Evolutionary conservation across 1,140 invertebrate species (phyloP).

Genomic region (Cydia pomonella): DNA sequence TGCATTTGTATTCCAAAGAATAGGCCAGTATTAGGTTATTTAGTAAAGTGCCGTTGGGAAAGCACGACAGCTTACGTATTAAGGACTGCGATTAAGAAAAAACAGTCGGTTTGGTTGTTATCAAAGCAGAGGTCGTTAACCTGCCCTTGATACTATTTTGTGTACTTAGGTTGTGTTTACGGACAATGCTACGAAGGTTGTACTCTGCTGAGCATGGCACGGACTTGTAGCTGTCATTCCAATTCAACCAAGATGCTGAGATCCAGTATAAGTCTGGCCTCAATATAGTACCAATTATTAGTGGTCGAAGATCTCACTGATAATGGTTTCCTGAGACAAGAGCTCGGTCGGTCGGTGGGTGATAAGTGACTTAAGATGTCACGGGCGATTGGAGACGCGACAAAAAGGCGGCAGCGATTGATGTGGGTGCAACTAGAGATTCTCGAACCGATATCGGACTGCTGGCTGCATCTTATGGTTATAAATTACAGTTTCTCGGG

Average conservation of each 20-base stretch:
- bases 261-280: neutral
- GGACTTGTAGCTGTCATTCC: conserved; percentile 16
- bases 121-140: conserved; percentile 15
- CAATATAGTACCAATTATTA: neutral
- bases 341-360: neutral
- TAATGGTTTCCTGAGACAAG: neutral
- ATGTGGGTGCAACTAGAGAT: conserved; percentile 38
- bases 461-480: conserved; percentile 4
- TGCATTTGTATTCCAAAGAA: neutral
- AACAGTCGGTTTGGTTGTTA: neutral
- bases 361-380: conserved; percentile 40
- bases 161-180: neutral
- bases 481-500: conserved; percentile 3
- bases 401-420: conserved; percentile 49
- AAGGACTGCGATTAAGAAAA: neutral
- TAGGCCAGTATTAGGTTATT: neutral
- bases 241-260: neutral
- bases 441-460: neutral
- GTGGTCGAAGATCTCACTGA: neutral
- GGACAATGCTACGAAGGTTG: conserved; percentile 10
- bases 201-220: conserved; percentile 16
- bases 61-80: neutral
- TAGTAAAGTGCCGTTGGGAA: neutral
- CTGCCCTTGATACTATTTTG: conserved; percentile 24
- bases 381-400: conserved; percentile 51